Evolutionary conservation across 2,113 vertebrate species (phyloP), one percentile per base, ranked within the genome.

Genomic region (Acanthochromis polyacanthus): DNA sequence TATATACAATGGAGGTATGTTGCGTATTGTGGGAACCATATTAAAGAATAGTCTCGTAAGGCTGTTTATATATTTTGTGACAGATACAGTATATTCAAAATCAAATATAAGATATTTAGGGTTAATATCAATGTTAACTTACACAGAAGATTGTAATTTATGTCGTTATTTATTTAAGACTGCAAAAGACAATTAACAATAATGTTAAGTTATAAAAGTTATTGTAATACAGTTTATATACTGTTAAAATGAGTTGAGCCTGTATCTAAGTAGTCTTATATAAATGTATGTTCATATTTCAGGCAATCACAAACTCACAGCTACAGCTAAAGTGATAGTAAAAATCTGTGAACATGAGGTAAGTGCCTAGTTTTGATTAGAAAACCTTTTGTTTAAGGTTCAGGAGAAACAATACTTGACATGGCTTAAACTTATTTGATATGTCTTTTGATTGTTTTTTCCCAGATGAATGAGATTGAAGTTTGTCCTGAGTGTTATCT

Each of bases 321-420:
- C 98, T 84, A 99, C 98, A 78, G 98, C 98, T 62, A 99, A 99
- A 95, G 97, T 99, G 48, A 98, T 99, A 85, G 97, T 99, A 88
- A 99, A 99, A 94, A 99, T 99, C 94, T 99, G 98, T 94, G 98
- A 99, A 90, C 98, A 99, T 81, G 98, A 99, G 96, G 98, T 99
- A 94, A 71, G 89, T 88, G 62, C 71, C 30, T 19, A 9, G 55
- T 66, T 59, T 68, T 55, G 14, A 23, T 52, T n/a, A 45, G 12
- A 30, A 60, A 23, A 51, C 19, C 19, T 58, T 58, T 52, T 12
- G 5, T 52, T 19, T 38, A 4, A 32, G 32, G 30, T 43, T 45
- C 22, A 40, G 36, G 25, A 4, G 1, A 4, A 1, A 36, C 8
- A 9, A 15, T 5, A 48, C 2, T 4, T 32, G 43, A 40, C 25